Percentiles rank a stretch among this genome's conserved stretches.
Conservation (phyloP, 2,797 vertebrate genomes). For the Sebastolobus altivelis region DNA sequence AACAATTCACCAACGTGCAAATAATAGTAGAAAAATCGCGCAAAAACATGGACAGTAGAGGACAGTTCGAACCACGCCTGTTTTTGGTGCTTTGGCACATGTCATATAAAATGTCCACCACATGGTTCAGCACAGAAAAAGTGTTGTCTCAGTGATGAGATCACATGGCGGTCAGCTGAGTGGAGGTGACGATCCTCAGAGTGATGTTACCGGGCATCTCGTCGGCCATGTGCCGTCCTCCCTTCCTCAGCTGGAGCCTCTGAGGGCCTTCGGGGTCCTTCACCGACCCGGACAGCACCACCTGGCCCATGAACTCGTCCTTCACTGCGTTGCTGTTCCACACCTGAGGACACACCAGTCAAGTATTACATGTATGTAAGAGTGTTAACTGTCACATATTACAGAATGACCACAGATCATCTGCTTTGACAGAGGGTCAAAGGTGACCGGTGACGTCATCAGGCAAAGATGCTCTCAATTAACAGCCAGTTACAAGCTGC, state of each 20-base stretch:
- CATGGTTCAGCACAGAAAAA: neutral
- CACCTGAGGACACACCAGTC: slow-evolving; percentile 81
- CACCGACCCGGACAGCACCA: slow-evolving; percentile 85
- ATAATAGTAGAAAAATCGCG: neutral
- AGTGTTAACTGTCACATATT: neutral
- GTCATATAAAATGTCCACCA: neutral
- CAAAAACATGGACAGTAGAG: neutral
- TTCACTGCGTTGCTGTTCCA: slow-evolving; percentile 90
- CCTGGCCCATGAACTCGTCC: slow-evolving; percentile 92
- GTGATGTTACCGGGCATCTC: slow-evolving; percentile 88
- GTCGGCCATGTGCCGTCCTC: slow-evolving; percentile 75
- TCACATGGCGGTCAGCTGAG: slow-evolving; percentile 91
- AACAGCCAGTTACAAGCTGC: neutral
- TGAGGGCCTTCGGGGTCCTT: slow-evolving; percentile 80
- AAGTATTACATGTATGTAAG: neutral
- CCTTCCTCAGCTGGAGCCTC: slow-evolving; percentile 87
- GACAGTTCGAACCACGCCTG: neutral
- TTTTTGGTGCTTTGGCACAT: neutral
- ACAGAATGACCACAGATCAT: neutral
- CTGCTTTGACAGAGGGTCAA: neutral
- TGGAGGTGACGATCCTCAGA: slow-evolving; percentile 86
- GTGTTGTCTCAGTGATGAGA: neutral
- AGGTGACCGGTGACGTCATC: neutral
- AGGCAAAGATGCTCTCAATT: neutral
- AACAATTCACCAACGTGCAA: neutral